Evolutionary conservation across 2,888 invertebrate species (phyloP), one percentile per base, ranked within the genome.

Genomic region (Eremobia ochroleuca): DNA sequence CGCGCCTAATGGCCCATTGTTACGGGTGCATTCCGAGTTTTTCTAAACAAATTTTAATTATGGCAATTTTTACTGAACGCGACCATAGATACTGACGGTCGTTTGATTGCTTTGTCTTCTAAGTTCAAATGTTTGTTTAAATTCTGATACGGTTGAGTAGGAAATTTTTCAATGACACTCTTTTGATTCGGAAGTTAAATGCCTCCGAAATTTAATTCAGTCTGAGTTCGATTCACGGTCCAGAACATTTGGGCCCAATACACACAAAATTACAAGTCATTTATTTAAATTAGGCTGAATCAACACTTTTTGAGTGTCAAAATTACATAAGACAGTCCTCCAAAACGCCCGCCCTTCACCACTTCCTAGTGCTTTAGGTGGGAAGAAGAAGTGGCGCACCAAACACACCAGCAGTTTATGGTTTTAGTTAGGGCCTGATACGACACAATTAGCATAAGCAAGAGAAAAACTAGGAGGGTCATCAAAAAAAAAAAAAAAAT

Each of bases 1-100:
- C 88, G 90, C 92, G 85, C 93, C 93, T 96, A 96, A 96, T 96
- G 96, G 96, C 90, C 96, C 92, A 96, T 96, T 96, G 96, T 96
- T 94, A 93, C 87, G 88, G 90, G 83, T 86, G 90, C 86, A 91
- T 89, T 91, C 87, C 88, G 85, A 90, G 86, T 92, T 94, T 94
- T 94, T 94, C 88, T 85, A 90, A 91, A 90, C 91, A 89, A 87
- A 82, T 92, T 94, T 95, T 96, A 96, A 96, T 96, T 96, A 93
- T 94, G 90, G 93, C 93, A 95, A 96, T 96, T 96, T 96, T 96
- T 96, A 96, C 93, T 93, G 93, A 94, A 94, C 94, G 94, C 94
- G 93, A 21, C 77, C 72, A 76, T 75, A 87, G 87, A 87, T 87
- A 87, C 80, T 80, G 80, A 58, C 79, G 78, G 79, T 65, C 65